Evolutionary conservation across 2,797 vertebrate species (phyloP), one percentile per base, ranked within the genome.

Genomic region (Amphiprion clarkii): DNA sequence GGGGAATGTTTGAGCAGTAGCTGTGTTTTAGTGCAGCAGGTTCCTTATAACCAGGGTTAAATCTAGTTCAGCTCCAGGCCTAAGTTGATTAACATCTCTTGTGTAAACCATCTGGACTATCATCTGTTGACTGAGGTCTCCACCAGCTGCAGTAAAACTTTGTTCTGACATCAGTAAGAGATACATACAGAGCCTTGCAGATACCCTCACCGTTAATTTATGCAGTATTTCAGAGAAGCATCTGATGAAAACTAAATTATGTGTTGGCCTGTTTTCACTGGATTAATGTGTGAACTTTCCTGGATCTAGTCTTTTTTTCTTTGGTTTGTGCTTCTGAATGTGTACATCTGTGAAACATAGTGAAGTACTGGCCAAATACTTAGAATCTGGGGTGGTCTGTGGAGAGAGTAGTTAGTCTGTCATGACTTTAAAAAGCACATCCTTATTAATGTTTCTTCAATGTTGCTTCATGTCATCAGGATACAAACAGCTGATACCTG

Each of bases 61-160:
- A 79, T 79, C 74, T 81, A 74, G 82, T 87, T 88, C 84, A 91
- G 79, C 68, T 76, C 2, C 3, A 80, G 63, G 74, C 78, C 82
- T 88, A 84, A 90, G 71, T 92, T 89, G 86, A 92, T 92, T 91
- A 89, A 82, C 80, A 85, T 91, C 82, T 81, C 88, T 85, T 78
- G 80, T 81, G 79, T 81, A 89, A 92, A 91, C 83, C 88, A 91
- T 92, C 88, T 92, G 90, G 81, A 81, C 71, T 48, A 85, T 82
- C 87, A 86, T 91, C 88, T 93, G 89, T 82, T 78, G 73, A 81
- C 79, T 53, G 76, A 81, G 74, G 65, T 81, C 74, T 83, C 69
- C 71, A 77, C 69, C 87, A 81, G 77, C 78, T 79, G 85, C 83
- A 76, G 61, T 64, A 72, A 69, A 87, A 79, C 59, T 62, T 74